These are phyloP conservation scores for Fopius arisanus DNA, from an alignment of 1,140 invertebrate species.

Conservation along the genomic window DNA sequence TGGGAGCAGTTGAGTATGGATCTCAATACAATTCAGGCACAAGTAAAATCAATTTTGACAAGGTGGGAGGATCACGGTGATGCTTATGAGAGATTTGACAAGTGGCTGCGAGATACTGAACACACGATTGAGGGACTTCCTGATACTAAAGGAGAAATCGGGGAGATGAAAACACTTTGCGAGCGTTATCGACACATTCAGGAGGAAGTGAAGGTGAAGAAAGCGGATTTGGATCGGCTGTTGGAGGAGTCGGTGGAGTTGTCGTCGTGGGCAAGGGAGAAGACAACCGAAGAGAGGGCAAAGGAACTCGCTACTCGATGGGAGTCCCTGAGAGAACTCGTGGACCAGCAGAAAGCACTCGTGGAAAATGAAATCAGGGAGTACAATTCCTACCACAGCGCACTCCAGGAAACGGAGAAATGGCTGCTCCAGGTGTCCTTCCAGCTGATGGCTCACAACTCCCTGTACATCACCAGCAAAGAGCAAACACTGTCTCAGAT, in stretches of 20 bases:
- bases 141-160: conserved; percentile 81
- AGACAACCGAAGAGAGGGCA: conserved; percentile 70
- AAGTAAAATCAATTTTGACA: conserved; percentile 77
- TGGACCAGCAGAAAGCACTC: conserved; percentile 72
- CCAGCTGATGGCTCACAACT: conserved; percentile 95
- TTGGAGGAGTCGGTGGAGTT: conserved; percentile 77
- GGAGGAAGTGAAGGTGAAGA: conserved; percentile 78
- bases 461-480: conserved; percentile 88
- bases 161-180: conserved; percentile 89
- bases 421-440: conserved; percentile 95
- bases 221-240: conserved; percentile 76
- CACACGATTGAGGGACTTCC: conserved; percentile 70
- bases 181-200: conserved; percentile 84
- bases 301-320: conserved; percentile 73
- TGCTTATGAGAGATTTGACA: conserved; percentile 72
- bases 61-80: conserved; percentile 86
- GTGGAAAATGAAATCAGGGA: conserved; percentile 83
- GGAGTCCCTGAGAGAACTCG: conserved; percentile 68
- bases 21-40: conserved; percentile 78
- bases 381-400: conserved; percentile 87
- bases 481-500: conserved; percentile 92
- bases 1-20: conserved; percentile 87
- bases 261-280: conserved; percentile 73
- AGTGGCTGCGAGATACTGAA: conserved; percentile 77
- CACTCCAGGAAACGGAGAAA: conserved; percentile 92